phyloP scores from a whole-genome alignment of 2,113 vertebrate genomes.

The Glaucidium brasilianum region DNA sequence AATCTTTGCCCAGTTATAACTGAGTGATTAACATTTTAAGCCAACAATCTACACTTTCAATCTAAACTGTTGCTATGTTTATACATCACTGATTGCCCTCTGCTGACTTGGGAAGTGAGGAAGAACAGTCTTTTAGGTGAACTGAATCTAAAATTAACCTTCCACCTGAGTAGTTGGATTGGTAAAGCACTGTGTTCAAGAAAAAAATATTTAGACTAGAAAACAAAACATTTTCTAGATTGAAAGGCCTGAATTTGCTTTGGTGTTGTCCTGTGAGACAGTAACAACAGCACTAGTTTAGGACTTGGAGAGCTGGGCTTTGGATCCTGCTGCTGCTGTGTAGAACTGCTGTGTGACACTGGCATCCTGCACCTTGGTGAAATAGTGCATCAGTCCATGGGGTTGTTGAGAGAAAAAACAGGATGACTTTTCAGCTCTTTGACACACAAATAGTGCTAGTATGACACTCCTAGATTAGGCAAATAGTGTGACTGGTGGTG shows the following conservation, averaged over 20 bases:
- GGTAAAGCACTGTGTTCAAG: background rate
- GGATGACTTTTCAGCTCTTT: background rate
- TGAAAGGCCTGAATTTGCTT: background rate
- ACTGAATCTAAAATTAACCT: background rate
- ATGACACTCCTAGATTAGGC: background rate
- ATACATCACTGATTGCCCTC: background rate
- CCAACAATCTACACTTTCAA: constrained; percentile 30
- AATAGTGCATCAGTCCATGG: fast-evolving
- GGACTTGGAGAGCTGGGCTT: background rate
- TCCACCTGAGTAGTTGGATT: background rate
- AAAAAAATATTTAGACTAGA: background rate
- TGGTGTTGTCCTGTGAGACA: background rate
- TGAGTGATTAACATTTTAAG: background rate
- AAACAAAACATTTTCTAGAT: background rate
- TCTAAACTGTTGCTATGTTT: constrained; percentile 16
- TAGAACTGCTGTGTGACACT: background rate
- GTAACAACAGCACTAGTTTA: background rate
- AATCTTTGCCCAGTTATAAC: background rate
- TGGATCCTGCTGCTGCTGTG: background rate
- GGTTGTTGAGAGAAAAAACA: background rate
- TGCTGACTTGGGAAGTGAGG: background rate
- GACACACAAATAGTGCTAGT: background rate
- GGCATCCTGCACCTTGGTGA: background rate
- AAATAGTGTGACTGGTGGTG: background rate
- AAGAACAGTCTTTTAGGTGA: background rate